Percentiles rank a stretch among this genome's conserved stretches.
These are phyloP conservation scores for Protodeltote pygarga DNA, from an alignment of 2,888 invertebrate genomes.

Conservation along the genomic window DNA sequence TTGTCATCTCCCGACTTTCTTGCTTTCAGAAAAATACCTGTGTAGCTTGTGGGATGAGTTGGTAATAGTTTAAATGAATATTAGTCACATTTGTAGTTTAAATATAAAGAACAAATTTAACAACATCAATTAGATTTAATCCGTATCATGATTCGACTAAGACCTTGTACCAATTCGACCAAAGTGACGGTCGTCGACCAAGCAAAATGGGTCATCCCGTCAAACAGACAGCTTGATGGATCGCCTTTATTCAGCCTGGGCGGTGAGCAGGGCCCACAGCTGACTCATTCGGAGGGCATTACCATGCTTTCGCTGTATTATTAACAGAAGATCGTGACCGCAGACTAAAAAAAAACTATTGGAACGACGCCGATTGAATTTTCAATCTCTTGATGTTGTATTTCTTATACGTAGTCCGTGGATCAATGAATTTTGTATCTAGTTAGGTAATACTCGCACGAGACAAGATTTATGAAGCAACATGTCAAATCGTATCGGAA, in stretches of 20 bases:
- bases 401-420: too few relatives aligned
- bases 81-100: too few relatives aligned
- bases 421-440: too few relatives aligned
- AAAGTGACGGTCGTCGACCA: constrained; percentile 41
- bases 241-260: constrained; percentile 44
- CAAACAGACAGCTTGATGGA: constrained; percentile 66
- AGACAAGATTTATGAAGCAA: too few relatives aligned
- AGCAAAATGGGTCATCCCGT: constrained; percentile 57
- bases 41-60: too few relatives aligned
- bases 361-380: not conserved
- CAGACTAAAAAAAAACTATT: constrained; percentile 5
- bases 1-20: not conserved
- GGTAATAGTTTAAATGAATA: too few relatives aligned
- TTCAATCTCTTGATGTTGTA: not conserved
- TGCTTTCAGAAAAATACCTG: not conserved
- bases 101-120: constrained; percentile 3
- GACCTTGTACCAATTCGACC: constrained; percentile 34
- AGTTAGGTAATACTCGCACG: too few relatives aligned
- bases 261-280: constrained; percentile 41
- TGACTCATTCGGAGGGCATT: constrained; percentile 61
- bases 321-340: constrained; percentile 32
- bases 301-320: constrained; percentile 49
- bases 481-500: too few relatives aligned
- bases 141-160: constrained; percentile 27
- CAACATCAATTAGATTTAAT: constrained; percentile 29